Evolutionary conservation across 2,113 vertebrate species (phyloP).

Genomic region (Anguilla japonica): DNA sequence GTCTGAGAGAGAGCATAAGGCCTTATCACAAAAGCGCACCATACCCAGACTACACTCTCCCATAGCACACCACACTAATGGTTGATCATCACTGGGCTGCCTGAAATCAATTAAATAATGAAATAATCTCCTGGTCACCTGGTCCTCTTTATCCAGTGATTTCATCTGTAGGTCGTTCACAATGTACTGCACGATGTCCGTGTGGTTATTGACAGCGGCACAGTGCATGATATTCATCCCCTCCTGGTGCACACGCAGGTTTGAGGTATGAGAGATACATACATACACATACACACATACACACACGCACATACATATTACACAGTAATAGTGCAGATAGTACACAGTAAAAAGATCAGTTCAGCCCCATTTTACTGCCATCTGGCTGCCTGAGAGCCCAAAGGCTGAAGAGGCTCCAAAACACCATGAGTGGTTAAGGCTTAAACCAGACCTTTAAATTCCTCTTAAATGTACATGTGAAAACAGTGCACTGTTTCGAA

Average conservation of each 20-base stretch:
- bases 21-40: too few relatives aligned
- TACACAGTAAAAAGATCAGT: too few relatives aligned
- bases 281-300: too few relatives aligned
- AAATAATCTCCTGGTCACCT: conserved; percentile 56
- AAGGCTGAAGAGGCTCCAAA: neutral
- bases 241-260: conserved; percentile 65
- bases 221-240: conserved; percentile 86
- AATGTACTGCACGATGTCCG: conserved; percentile 79
- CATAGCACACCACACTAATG: neutral
- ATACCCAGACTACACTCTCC: too few relatives aligned
- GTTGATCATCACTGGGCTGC: neutral
- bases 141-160: conserved; percentile 79
- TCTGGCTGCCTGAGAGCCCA: neutral
- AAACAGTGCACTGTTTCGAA: too few relatives aligned
- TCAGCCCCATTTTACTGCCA: neutral
- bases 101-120: conserved; percentile 2
- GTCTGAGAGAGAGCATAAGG: conserved; percentile 64
- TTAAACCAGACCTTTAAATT: neutral
- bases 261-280: neutral
- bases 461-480: neutral
- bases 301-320: too few relatives aligned
- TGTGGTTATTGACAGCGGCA: conserved; percentile 81
- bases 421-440: neutral
- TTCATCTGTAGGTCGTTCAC: conserved; percentile 82
- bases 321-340: too few relatives aligned